phyloP scores from a whole-genome alignment of 1,140 invertebrate species.

The Achroia grisella region DNA sequence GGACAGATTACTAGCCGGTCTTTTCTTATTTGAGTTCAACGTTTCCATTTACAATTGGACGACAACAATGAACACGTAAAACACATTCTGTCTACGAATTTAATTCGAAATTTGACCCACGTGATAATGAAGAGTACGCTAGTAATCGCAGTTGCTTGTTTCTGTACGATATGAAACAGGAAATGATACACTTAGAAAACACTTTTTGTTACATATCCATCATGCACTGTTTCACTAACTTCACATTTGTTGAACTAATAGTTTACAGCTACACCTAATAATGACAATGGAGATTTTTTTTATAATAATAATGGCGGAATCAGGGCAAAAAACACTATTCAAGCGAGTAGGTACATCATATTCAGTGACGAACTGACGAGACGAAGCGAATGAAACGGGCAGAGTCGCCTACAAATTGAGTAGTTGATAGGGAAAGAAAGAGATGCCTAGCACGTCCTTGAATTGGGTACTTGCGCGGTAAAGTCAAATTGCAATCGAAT shows the following conservation, averaged over 20 bases:
- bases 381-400: slow-evolving; percentile 35
- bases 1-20: slow-evolving; percentile 45
- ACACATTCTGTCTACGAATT: slow-evolving; percentile 25
- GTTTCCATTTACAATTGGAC: slow-evolving; percentile 13
- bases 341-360: slow-evolving; percentile 36
- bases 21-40: slow-evolving; percentile 28
- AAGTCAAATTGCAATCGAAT: slow-evolving; percentile 49
- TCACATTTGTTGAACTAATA: background rate
- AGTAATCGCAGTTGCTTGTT: slow-evolving; percentile 64
- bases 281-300: slow-evolving; percentile 34
- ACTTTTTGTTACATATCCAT: slow-evolving; percentile 17
- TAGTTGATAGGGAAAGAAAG: slow-evolving; percentile 25
- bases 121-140: slow-evolving; percentile 64
- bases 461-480: slow-evolving; percentile 62
- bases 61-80: slow-evolving; percentile 19
- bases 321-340: slow-evolving; percentile 50
- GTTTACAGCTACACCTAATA: slow-evolving; percentile 3
- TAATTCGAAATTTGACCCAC: slow-evolving; percentile 67
- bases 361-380: slow-evolving; percentile 57
- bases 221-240: background rate
- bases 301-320: slow-evolving; percentile 59
- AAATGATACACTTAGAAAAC: slow-evolving; percentile 62
- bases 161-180: slow-evolving; percentile 64
- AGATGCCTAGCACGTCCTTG: slow-evolving; percentile 45
- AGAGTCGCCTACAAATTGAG: slow-evolving; percentile 15